Conservation (phyloP, 2,888 invertebrate genomes). For the Hecatera dysodea region DNA sequence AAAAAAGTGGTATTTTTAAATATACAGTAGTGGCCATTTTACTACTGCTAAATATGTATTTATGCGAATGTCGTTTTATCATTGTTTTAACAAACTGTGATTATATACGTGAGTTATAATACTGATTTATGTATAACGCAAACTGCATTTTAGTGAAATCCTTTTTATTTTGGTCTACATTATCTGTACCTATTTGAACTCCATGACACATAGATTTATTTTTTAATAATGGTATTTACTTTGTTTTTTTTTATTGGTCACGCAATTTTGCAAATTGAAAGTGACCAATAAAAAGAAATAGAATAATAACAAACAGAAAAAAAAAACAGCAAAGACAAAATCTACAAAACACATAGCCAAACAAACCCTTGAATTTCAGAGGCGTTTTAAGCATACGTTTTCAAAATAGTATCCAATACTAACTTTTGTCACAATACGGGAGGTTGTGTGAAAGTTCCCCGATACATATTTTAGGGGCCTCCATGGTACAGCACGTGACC, state of each 20-base stretch:
- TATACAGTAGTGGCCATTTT: neutral
- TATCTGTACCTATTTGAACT: no score
- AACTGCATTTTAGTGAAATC: no score
- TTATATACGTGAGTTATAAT: no score
- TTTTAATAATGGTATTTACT: no score
- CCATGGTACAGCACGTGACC: slow-evolving; percentile 76
- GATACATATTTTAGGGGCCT: slow-evolving; percentile 76
- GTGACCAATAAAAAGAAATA: no score
- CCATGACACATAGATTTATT: no score
- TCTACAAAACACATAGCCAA: neutral
- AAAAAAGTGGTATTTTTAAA: slow-evolving; percentile 2
- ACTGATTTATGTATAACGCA: no score
- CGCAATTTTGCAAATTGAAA: no score
- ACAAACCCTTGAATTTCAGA: slow-evolving; percentile 23
- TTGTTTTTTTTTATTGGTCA: no score
- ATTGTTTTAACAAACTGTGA: no score
- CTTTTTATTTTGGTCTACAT: neutral
- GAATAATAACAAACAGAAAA: no score
- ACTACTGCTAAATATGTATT: slow-evolving; percentile 2
- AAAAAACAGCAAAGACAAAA: neutral
- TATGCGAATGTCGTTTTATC: neutral
- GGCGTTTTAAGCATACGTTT: slow-evolving; percentile 30
- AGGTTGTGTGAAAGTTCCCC: slow-evolving; percentile 62
- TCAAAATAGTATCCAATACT: slow-evolving; percentile 45
- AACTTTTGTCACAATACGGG: slow-evolving; percentile 39